Evolutionary conservation across 2,888 invertebrate genomes (phyloP), one percentile per base, ranked within the genome.

Genomic region (Drosophila fungiperda): DNA sequence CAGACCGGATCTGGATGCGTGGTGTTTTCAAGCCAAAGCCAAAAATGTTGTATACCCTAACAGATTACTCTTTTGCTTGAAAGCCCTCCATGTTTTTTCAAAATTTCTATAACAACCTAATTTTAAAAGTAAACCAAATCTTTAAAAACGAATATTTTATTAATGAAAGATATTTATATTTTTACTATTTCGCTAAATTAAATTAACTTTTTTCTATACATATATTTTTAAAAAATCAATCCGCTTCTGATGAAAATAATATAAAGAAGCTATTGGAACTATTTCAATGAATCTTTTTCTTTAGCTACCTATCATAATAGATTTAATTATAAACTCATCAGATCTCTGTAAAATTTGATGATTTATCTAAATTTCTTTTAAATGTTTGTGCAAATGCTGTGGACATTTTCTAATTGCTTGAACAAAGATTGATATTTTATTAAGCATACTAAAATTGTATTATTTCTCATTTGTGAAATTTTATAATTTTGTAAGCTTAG

Each of bases 1-100:
- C 20, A 59, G 38, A 60, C 78, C 68, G 61, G 54, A 87, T 73
- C 68, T 89, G 82, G 78, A 89, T 87, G 81, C 73, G 75, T 80
- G 78, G 79, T 73, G 68, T 75, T 77, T 69, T 58, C 67, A n/a
- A 65, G 67, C 59, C 15, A 73, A 65, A 76, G 60, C 73, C 82
- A 64, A 81, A 80, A 75, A 52, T 53, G 11, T 15, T 36, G n/a
- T 11, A 36, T 45, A 58, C 70, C 20, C 70, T 45, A 23, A 40
- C 33, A 20, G 7, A 20, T 20, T 45, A 7, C 12, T 20, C 20
- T 20, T 45, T 12, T 45, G 42, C 20, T 12, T 3, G 6, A 42
- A 20, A 6, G 12, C 3, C 20, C 26, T 20, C 6, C 1, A 3
- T 12, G 3, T 45, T 7, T 7, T 12, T 45, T 45, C 12, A 45